Evolutionary conservation across 2,888 invertebrate species (phyloP), one percentile per base, ranked within the genome.

Genomic region (Drosophila paucipuncta): DNA sequence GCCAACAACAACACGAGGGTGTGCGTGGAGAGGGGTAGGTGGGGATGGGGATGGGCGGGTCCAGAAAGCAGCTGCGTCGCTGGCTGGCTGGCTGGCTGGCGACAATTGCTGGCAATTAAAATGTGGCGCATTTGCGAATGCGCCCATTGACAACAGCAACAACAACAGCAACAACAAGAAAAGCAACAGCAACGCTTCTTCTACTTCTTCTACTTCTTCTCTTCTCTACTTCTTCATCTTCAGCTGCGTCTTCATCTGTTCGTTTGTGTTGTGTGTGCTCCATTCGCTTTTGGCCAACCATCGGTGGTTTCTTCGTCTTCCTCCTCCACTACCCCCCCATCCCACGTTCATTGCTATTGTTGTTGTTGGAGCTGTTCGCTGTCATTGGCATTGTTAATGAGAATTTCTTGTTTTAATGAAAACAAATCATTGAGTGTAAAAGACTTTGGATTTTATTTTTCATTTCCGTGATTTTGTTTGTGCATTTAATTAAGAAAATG

Each of bases 351-450:
- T 33, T 30, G 37, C 2, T 31, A 5, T 9, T 33, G 25, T 31
- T 59, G n/a, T 43, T 60, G 64, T 63, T 65, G 61, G 35, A 65
- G 63, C 84, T 77, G 85, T 77, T 83, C 71, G 82, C 87, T 88
- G 87, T 88, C 91, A 91, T 91, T 91, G 85, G 85, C 85, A 90
- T 90, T 90, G 92, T 91, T 92, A 92, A 92, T 92, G 92, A 92
- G 91, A 91, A 92, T 92, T 92, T 91, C 92, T 91, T 91, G 92
- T 92, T 89, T 90, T 91, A 90, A 91, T 92, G 91, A 91, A 91
- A 92, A 91, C 91, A 92, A 91, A 91, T 91, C 92, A 91, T 91
- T 91, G 92, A 92, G 91, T 92, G 91, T 91, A 91, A 91, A 91
- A 88, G 88, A 89, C 86, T 88, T 57, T 83, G 89, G 91, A 91